These are phyloP conservation scores for Hemicordylus capensis DNA, from an alignment of 2,113 vertebrate species.

Conservation along the genomic window DNA sequence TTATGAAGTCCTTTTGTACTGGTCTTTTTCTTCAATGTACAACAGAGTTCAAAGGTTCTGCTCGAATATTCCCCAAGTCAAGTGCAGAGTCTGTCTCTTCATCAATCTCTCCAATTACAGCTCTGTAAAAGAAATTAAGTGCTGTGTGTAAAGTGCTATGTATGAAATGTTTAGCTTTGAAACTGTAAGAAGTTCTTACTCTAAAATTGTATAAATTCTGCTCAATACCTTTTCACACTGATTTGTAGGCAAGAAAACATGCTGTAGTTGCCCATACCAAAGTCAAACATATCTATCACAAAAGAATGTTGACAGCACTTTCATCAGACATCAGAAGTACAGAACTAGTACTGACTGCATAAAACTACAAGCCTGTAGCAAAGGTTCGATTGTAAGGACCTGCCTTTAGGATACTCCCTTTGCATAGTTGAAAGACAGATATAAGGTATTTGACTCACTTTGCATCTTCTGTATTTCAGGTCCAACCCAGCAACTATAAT, in stretches of 20 bases:
- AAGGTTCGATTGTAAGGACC: neutral
- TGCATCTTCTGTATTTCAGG: neutral
- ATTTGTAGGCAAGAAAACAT: neutral
- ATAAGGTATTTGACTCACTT: neutral
- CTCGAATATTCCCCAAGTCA: slow-evolving; percentile 95
- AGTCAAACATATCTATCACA: neutral
- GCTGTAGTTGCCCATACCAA: neutral
- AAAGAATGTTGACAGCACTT: neutral
- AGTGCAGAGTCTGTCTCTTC: slow-evolving; percentile 97
- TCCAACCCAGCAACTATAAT: neutral
- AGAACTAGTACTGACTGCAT: too few species aligned
- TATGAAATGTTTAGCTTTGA: neutral
- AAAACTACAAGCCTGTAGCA: too few species aligned
- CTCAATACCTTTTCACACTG: neutral
- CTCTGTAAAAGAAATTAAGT: slow-evolving; percentile 77
- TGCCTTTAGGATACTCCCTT: neutral
- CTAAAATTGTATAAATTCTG: too few species aligned
- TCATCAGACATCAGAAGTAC: neutral
- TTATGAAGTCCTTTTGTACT: slow-evolving; percentile 67
- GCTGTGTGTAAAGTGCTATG: neutral
- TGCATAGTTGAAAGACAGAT: neutral
- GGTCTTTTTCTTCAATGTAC: slow-evolving; percentile 83
- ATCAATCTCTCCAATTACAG: slow-evolving; percentile 98
- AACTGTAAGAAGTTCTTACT: too few species aligned
- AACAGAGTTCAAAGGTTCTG: slow-evolving; percentile 95